These are phyloP conservation scores for Marronus borbonicus DNA, from an alignment of 2,888 invertebrate genomes.

Conservation along the genomic window DNA sequence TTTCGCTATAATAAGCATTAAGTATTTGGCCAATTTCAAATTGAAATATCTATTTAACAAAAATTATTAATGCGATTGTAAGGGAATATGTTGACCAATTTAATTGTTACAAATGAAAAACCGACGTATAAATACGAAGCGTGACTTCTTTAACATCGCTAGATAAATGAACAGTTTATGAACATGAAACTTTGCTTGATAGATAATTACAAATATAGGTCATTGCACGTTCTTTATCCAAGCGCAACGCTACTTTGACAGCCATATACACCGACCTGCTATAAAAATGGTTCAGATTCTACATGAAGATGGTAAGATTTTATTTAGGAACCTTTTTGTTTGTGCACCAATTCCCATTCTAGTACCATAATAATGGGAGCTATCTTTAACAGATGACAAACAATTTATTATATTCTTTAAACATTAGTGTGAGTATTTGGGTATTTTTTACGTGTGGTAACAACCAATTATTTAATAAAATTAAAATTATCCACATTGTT, in stretches of 20 bases:
- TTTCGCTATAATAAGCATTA: no score
- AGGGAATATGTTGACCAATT: no score
- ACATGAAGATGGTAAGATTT: conserved; percentile 32
- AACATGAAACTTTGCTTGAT: no score
- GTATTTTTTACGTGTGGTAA: background rate
- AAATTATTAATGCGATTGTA: no score
- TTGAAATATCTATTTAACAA: no score
- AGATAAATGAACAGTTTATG: no score
- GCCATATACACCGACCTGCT: background rate
- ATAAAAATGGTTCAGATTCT: conserved; percentile 7
- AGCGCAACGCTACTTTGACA: background rate
- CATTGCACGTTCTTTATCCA: background rate
- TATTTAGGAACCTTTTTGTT: background rate
- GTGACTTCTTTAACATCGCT: no score
- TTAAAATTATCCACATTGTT: background rate
- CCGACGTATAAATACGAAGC: no score
- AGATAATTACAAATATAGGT: no score
- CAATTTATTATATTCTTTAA: background rate
- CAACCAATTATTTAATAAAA: background rate
- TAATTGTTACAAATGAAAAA: no score
- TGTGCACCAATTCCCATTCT: background rate
- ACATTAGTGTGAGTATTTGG: background rate
- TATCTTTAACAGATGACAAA: background rate
- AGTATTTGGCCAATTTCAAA: no score
- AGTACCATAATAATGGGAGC: background rate